Evolutionary conservation across 1,140 invertebrate genomes (phyloP), one percentile per base, ranked within the genome.

Genomic region (Drosophila bocqueti): DNA sequence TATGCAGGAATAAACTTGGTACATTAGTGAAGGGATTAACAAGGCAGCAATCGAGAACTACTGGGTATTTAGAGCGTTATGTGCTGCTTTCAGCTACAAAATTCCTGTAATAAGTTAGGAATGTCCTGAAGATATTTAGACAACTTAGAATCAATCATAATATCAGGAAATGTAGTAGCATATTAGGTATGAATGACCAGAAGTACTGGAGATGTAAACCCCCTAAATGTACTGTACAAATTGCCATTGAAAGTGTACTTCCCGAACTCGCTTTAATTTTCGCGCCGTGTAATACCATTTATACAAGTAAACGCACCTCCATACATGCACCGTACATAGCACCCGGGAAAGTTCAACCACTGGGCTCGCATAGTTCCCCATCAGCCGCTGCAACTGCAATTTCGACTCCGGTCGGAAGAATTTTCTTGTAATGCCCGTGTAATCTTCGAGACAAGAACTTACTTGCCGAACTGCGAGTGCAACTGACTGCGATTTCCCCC

Each of bases 391-490:
- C 80, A 62, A 47, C 72, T 63, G 54, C 69, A 71, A 73, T 71
- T 72, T 42, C 66, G 65, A 73, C 43, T 71, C 26, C 26, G 57
- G 54, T 61, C 68, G 67, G n/a, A 45, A 38, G 18, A 40, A 55
- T 50, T 36, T 58, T 59, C 63, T 55, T 69, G 71, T 83, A 87
- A 86, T 87, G 67, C 76, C 61, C 80, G 57, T 89, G 83, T 83
- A 86, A 86, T 87, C 76, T 87, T 50, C 45, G 54, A 55, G 54
- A 66, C 84, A 83, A 77, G 81, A 81, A 76, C 78, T 83, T 77
- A 74, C 55, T 52, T 76, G 73, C 55, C 36, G 24, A 38, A 55
- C 50, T 54, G 50, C 40, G 52, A 63, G 43, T 63, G 50, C 58
- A 46, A 57, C 38, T 24, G 29, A 29, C 47, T 69, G 42, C 59